Base-by-base conservation (phyloP, 1,140 invertebrate species). In the Agrypnia vestita region DNA sequence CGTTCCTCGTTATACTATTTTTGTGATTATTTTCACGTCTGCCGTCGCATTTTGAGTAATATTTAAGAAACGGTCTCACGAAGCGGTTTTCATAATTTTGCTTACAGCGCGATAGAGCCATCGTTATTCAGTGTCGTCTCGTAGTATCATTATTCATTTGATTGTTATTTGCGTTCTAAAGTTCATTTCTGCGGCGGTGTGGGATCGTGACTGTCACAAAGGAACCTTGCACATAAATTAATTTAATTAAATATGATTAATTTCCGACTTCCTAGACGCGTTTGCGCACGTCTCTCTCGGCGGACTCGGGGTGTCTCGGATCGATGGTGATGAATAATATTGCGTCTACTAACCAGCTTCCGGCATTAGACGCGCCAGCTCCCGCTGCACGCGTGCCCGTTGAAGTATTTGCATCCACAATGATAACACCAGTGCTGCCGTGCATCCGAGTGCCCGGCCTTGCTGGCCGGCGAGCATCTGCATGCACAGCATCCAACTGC, bases 191-290 rank as follows among this genome's bases (percentile, higher is more conserved):
- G n/a, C 4, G 15, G 1, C 21, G 15, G 11, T 1, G 17, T 59
- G 7, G 10, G 53, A 17, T 15, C 15, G 15, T 11, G 35, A 47
- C 62, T 46, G 35, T 9, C 12, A 25, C 12, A 64, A 47, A n/a
- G 62, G 11, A 67, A 67, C 62, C 62, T 67, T 44, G 43, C n/a
- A 15, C 12, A 67, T 67, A 44, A 47, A 67, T 67, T 43, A 67
- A 7, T 15, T 17, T 17, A 67, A 67, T 67, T 67, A 67, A 47
- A 43, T 8, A 15, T 67, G 25, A 67, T 67, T 10, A 43, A 67
- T 67, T 17, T 46, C 13, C 44, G 13, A 15, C 43, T 67, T 10
- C 4, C 35, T 8, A 43, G 21, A 67, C 61, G n/a, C n/a, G 6
- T 43, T 64, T 15, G 62, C 43, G n/a, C 43, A 21, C 15, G 15